A percentile compares a stretch with the other conserved stretches of the same genome.
These are phyloP conservation scores for Octopus bimaculoides DNA, from an alignment of 1,140 invertebrate genomes.

Conservation along the genomic window DNA sequence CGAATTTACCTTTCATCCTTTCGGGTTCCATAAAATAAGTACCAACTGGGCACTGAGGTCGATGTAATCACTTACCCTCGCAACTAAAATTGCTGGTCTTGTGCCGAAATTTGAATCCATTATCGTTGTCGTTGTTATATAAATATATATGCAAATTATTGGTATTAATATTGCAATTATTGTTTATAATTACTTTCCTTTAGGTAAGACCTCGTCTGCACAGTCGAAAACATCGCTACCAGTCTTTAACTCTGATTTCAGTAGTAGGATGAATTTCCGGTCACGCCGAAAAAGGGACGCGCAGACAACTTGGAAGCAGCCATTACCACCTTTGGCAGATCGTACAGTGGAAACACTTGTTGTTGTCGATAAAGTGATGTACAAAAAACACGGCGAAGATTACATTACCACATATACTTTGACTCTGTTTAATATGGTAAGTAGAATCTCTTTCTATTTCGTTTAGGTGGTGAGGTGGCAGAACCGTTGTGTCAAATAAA, in stretches of 20 bases:
- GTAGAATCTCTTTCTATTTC: slow-evolving; percentile 3
- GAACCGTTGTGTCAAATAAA: too few species aligned
- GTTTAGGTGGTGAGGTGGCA: too few species aligned
- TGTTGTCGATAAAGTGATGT: slow-evolving; percentile 40
- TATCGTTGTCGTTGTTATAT: too few species aligned
- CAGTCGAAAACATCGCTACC: neutral
- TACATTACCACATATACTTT: slow-evolving; percentile 48
- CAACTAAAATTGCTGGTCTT: too few species aligned
- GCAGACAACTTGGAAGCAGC: neutral
- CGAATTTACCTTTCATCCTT: too few species aligned
- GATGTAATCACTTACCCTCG: too few species aligned
- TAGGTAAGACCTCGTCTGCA: neutral
- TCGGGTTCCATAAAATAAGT: too few species aligned
- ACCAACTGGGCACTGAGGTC: too few species aligned
- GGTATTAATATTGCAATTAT: neutral
- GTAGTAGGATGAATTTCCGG: neutral
- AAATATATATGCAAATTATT: neutral
- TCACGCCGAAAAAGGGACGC: neutral
- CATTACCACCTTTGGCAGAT: neutral
- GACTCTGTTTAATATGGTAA: slow-evolving; percentile 51
- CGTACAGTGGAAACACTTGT: slow-evolving; percentile 41
- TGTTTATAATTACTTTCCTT: neutral
- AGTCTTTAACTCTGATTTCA: neutral
- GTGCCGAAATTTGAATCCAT: too few species aligned
- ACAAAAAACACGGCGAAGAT: slow-evolving; percentile 40